Evolutionary conservation across 2,797 vertebrate species (phyloP).

Genomic region (Acomys russatus): DNA sequence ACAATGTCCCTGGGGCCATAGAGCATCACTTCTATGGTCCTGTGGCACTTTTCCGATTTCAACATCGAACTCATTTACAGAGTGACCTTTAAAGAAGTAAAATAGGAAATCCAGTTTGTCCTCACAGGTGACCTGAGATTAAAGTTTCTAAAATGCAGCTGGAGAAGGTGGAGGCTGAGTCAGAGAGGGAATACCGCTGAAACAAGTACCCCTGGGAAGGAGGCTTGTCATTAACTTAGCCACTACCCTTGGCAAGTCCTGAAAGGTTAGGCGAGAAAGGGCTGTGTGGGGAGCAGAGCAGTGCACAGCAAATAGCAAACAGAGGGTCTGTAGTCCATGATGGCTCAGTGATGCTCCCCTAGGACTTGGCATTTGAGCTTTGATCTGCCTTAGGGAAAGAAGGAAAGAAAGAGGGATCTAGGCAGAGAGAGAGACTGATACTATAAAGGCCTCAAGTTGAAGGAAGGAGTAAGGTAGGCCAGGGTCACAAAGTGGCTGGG

Average conservation of each 20-base stretch:
- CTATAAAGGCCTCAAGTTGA: background rate
- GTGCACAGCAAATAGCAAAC: background rate
- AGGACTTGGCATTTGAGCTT: background rate
- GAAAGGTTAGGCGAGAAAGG: background rate
- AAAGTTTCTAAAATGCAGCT: slow-evolving; percentile 59
- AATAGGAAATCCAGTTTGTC: slow-evolving; percentile 37
- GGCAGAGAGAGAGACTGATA: background rate
- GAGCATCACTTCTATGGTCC: background rate
- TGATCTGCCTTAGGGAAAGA: background rate
- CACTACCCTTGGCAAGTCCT: background rate
- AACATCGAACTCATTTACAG: slow-evolving; percentile 45
- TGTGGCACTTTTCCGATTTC: background rate
- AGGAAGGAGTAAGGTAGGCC: background rate
- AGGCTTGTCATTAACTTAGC: background rate
- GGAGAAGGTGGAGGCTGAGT: background rate
- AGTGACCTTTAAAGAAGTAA: slow-evolving; percentile 59
- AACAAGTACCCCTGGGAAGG: background rate
- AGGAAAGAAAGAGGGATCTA: background rate
- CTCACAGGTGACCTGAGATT: slow-evolving; percentile 47
- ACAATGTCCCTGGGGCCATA: background rate
- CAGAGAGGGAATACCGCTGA: background rate
- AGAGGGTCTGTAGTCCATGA: background rate
- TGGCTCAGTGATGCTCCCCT: background rate
- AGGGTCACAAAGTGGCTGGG: background rate
- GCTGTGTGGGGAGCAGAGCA: background rate